These are phyloP conservation scores for Hepsetus odoe DNA, from an alignment of 2,113 vertebrate species.

Conservation along the genomic window DNA sequence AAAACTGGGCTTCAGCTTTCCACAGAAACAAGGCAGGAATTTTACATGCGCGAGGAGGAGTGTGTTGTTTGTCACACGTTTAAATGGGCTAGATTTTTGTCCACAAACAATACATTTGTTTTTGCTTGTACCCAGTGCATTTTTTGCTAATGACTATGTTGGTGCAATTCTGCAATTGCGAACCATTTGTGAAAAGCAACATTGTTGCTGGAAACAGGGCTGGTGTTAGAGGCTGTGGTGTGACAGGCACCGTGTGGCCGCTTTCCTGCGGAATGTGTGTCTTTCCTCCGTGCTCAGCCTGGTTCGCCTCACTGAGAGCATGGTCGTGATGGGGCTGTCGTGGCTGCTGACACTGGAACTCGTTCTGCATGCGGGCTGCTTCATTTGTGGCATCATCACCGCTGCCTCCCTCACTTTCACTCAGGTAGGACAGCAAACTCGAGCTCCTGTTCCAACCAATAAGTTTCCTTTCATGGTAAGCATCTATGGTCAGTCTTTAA, in stretches of 20 bases:
- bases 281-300: not conserved
- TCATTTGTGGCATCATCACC: constrained; percentile 81
- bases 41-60: not conserved
- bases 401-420: constrained; percentile 77
- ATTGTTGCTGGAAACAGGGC: constrained; percentile 39
- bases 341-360: constrained; percentile 72
- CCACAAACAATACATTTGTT: not conserved
- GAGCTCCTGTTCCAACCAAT: not conserved
- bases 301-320: constrained; percentile 16
- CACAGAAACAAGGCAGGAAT: not conserved
- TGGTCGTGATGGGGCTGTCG: constrained; percentile 71
- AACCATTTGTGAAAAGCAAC: constrained; percentile 32
- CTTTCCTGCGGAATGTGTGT: not conserved
- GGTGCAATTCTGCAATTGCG: constrained; percentile 24
- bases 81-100: not conserved
- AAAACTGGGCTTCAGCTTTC: not conserved
- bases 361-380: constrained; percentile 72
- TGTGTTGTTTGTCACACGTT: not conserved
- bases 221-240: constrained; percentile 5
- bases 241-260: constrained; percentile 8
- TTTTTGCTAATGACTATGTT: constrained; percentile 38
- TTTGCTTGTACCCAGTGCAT: constrained; percentile 16
- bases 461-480: not conserved
- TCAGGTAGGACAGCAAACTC: constrained; percentile 74
- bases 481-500: not conserved